Base-by-base conservation (phyloP, 1,140 invertebrate genomes). In the Ostrea denselamellosa region DNA sequence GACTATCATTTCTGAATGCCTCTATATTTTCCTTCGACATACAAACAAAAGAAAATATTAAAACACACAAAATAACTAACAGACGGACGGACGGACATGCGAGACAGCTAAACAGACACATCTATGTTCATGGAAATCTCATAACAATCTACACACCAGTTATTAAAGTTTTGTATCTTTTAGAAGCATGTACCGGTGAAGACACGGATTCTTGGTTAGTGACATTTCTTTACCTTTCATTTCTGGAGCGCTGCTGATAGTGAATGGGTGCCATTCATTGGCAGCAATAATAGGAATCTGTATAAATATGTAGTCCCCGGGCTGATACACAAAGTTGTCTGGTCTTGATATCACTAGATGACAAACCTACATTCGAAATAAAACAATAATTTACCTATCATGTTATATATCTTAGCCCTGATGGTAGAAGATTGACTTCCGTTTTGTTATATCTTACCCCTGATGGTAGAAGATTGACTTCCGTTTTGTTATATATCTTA, bases 261-360 rank as follows among this genome's bases (percentile, higher is more conserved):
- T 99, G 92, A 99, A 99, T 1, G 98, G 98, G 96, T 99, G 98
- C 98, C 98, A 99, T 95, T 99, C 98, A 93, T 98, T 98, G 82
- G 96, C 97, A 1, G 98, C 98, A 90, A 99, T 98, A 5, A 96
- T 96, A 0, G 98, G 98, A 86, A 99, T 97, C 93, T 98, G 98
- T 0, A 99, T 97, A 92, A 98, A 99, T 17, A 99, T 96, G 93
- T 99, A 99, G 95, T 99, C 98, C 0, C 98, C 98, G 0, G 98
- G 98, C 93, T 97, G 96, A 94, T 97, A 99, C 90, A 97, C 96
- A 93, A 99, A 98, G 92, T 97, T 96, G 0, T 96, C 95, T 0
- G 98, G 98, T 62, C 97, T 82, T 3, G 85, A 71, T 54, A 91
- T 90, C 12, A 86, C 87, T n/a, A 91, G 44, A 81, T 91, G 90